A percentile compares a stretch with the other conserved stretches of the same genome.
Conservation (phyloP, 2,888 invertebrate genomes). For the Carterocephalus palaemon region DNA sequence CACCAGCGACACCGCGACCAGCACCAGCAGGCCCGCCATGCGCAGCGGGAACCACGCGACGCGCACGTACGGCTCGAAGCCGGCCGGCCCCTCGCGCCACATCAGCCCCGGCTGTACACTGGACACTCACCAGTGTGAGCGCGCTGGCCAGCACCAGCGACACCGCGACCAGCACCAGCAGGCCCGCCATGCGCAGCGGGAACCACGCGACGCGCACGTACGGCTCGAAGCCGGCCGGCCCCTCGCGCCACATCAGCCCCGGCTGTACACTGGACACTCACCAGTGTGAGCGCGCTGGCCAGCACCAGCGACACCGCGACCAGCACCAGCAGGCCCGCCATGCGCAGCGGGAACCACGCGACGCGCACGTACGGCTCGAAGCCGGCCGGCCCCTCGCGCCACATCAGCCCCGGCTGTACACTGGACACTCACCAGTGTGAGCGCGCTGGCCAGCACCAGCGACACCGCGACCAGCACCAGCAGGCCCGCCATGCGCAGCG, state of each 20-base stretch:
- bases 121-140: conserved; percentile 83
- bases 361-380: conserved; percentile 95
- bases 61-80: conserved; percentile 93
- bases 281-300: conserved; percentile 89
- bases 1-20: conserved; percentile 91
- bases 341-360: conserved; percentile 86
- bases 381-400: conserved; percentile 83
- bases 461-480: conserved; percentile 90
- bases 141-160: conserved; percentile 92
- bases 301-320: conserved; percentile 92
- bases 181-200: conserved; percentile 80
- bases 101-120: conserved; percentile 14
- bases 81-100: conserved; percentile 82
- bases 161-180: conserved; percentile 88
- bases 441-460: conserved; percentile 88
- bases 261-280: conserved; percentile 40
- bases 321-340: conserved; percentile 82
- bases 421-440: conserved; percentile 84
- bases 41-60: conserved; percentile 90
- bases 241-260: conserved; percentile 51
- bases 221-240: conserved; percentile 92
- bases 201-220: conserved; percentile 93
- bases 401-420: background rate
- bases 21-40: conserved; percentile 81
- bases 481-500: conserved; percentile 81